Evolutionary conservation across 2,797 vertebrate species (phyloP).

Genomic region (Mormyrus proboscirostris): DNA sequence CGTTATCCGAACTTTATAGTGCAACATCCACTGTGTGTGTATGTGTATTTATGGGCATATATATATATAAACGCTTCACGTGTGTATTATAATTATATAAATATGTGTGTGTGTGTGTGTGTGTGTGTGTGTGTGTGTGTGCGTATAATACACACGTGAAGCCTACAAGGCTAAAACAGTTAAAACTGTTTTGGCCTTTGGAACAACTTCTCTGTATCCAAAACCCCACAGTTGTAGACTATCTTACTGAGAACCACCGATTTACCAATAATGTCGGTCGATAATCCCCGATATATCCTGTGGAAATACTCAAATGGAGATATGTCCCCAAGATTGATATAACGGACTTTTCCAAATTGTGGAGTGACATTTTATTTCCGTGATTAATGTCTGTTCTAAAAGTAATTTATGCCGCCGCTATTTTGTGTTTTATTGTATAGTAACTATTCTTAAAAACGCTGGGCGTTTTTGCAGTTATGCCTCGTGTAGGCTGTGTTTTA

Average conservation of each 20-base stretch:
- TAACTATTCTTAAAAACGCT: not conserved
- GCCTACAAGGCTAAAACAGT: too few species aligned
- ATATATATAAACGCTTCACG: not conserved
- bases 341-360: not conserved
- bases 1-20: not conserved
- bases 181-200: not conserved
- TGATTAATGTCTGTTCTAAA: not conserved
- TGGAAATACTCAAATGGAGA: not conserved
- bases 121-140: not conserved
- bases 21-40: not conserved
- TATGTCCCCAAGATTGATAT: not conserved
- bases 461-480: not conserved
- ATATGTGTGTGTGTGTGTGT: not conserved
- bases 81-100: not conserved
- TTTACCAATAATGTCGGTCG: not conserved
- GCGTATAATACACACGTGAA: not conserved
- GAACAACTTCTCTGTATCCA: not conserved
- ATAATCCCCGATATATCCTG: not conserved
- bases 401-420: not conserved
- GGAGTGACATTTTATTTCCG: not conserved
- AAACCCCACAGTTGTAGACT: not conserved
- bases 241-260: not conserved
- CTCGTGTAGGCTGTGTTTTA: not conserved
- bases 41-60: not conserved
- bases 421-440: not conserved